phyloP scores from a whole-genome alignment of 2,113 vertebrate genomes.

The Bujurquina vittata region DNA sequence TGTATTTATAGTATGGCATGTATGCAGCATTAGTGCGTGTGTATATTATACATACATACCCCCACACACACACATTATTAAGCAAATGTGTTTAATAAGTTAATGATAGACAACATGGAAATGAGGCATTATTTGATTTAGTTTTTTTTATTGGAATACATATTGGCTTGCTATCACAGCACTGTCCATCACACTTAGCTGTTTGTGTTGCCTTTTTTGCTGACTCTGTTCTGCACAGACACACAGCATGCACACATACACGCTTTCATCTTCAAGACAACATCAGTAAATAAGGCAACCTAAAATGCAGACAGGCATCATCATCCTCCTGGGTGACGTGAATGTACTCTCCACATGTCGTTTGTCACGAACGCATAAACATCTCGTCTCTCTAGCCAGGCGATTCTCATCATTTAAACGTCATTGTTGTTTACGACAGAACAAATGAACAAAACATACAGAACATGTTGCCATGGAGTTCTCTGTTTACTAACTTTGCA shows the following conservation, averaged over 20 bases:
- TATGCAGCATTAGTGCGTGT: neutral
- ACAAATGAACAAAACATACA: conserved; percentile 12
- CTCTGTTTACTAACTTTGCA: conserved; percentile 40
- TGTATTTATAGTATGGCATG: conserved; percentile 15
- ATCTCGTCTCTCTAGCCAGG: neutral
- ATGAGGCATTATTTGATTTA: neutral
- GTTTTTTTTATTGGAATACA: conserved; percentile 62
- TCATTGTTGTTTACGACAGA: neutral
- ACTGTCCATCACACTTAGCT: conserved; percentile 8
- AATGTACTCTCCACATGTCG: neutral
- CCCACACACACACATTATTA: neutral
- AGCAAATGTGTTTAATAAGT: neutral
- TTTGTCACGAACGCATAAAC: conserved; percentile 15
- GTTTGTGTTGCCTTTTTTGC: conserved; percentile 29
- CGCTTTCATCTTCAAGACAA: conserved; percentile 22
- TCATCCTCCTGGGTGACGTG: neutral
- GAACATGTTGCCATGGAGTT: neutral
- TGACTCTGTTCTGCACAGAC: conserved; percentile 32
- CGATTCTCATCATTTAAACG: neutral
- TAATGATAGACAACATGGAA: conserved; percentile 4
- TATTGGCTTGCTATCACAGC: conserved; percentile 53
- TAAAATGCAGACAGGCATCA: conserved; percentile 4
- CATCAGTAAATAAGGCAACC: conserved; percentile 48
- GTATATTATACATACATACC: too few species aligned
- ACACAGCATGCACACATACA: conserved; percentile 21